These are phyloP conservation scores for Porites lutea DNA, from an alignment of 64 coral and sea anemone genomes.

Conservation along the genomic window DNA sequence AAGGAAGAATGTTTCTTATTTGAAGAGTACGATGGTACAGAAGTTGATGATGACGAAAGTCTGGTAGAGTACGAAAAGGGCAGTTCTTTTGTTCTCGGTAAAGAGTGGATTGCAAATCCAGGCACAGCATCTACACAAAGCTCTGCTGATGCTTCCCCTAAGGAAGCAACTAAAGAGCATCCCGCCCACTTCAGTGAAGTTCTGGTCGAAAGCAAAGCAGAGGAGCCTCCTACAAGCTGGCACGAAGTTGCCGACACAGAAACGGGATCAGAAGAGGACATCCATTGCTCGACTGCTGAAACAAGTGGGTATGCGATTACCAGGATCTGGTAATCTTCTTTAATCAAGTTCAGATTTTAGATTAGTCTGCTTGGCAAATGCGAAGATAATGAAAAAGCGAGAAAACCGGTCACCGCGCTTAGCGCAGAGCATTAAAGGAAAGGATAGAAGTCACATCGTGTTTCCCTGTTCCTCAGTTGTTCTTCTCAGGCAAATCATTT, in stretches of 20 bases:
- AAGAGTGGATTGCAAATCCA: constrained; percentile 4
- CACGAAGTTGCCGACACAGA: not conserved
- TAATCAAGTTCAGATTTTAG: too few species aligned
- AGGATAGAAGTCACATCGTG: too few species aligned
- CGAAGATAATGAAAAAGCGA: too few species aligned
- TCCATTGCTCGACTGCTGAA: not conserved
- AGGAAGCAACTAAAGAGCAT: not conserved
- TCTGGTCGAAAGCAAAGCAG: not conserved
- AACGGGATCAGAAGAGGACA: not conserved
- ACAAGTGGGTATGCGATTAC: not conserved
- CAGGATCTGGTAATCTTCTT: not conserved
- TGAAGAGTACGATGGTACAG: not conserved
- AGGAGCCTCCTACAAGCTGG: not conserved
- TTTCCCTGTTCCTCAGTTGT: too few species aligned
- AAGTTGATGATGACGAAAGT: constrained; percentile 3
- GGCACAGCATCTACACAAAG: not conserved
- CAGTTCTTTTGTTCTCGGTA: not conserved
- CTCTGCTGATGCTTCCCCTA: not conserved
- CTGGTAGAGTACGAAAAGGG: constrained; percentile 3
- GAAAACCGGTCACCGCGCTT: too few species aligned
- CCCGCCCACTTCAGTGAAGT: constrained; percentile 1
- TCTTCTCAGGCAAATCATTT: too few species aligned
- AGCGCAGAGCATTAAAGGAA: too few species aligned
- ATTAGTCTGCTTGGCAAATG: too few species aligned
- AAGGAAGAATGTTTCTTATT: not conserved